Evolutionary conservation across 2,113 vertebrate genomes (phyloP).

Genomic region (Seriola quinqueradiata): DNA sequence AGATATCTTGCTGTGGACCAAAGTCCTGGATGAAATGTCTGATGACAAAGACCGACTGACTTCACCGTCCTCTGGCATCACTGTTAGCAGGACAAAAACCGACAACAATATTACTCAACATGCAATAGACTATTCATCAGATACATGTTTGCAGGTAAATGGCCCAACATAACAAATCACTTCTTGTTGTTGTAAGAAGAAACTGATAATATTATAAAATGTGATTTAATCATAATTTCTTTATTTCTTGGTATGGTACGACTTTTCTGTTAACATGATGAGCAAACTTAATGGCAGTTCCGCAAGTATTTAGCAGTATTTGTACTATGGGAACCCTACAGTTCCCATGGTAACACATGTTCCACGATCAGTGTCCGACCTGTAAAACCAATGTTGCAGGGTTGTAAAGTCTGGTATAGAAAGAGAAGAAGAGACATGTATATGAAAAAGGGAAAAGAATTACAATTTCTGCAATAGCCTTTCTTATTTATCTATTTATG

Average conservation of each 20-base stretch:
- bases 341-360: constrained; percentile 49
- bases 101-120: no score
- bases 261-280: background rate
- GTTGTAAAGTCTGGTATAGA: background rate
- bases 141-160: background rate
- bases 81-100: background rate
- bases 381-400: constrained; percentile 1
- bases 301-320: background rate
- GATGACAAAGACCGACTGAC: background rate
- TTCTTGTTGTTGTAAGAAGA: background rate
- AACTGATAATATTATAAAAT: background rate
- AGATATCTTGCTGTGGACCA: background rate
- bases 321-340: background rate
- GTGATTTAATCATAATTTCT: background rate
- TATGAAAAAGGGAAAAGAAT: background rate
- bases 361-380: constrained; percentile 7
- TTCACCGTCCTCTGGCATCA: background rate
- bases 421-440: background rate
- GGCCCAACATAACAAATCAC: background rate
- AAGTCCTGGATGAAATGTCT: no score
- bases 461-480: background rate
- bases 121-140: background rate
- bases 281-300: no score
- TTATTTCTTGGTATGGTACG: no score
- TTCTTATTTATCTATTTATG: background rate